Evolutionary conservation across 2,113 vertebrate species (phyloP).

Genomic region (Ceuthmochares aereus): DNA sequence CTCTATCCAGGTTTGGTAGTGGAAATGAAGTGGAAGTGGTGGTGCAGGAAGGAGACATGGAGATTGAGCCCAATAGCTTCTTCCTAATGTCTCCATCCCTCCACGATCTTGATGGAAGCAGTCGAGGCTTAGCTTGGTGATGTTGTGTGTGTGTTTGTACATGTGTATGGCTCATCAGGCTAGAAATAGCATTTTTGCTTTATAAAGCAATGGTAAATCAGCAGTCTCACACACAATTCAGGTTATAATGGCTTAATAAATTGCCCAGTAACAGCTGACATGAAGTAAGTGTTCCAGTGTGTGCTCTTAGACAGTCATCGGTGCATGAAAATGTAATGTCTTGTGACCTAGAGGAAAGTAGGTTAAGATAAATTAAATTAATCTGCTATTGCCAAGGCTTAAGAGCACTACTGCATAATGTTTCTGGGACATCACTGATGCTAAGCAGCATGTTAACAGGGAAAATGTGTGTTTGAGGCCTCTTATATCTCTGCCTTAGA

Average conservation of each 20-base stretch:
- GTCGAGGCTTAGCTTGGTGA: not conserved
- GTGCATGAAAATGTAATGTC: not conserved
- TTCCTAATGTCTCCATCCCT: not conserved
- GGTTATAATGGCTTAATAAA: constrained; percentile 2
- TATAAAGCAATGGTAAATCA: not conserved
- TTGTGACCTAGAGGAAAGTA: not conserved
- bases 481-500: not conserved
- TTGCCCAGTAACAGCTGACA: not conserved
- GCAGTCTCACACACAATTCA: not conserved
- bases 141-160: too few species aligned
- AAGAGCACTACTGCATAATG: not conserved
- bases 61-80: not conserved
- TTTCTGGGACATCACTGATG: not conserved
- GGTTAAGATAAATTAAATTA: constrained; percentile 26
- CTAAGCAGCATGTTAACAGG: not conserved
- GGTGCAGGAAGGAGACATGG: not conserved
- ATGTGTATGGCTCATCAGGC: not conserved
- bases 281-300: not conserved
- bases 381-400: not conserved
- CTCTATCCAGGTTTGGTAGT: accelerated
- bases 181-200: not conserved
- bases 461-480: not conserved
- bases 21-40: not conserved
- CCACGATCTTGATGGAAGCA: not conserved
- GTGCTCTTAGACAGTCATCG: not conserved